A percentile compares a stretch with the other conserved stretches of the same genome.
phyloP scores from a whole-genome alignment of 2,113 vertebrate species.

The Thunnus thynnus region DNA sequence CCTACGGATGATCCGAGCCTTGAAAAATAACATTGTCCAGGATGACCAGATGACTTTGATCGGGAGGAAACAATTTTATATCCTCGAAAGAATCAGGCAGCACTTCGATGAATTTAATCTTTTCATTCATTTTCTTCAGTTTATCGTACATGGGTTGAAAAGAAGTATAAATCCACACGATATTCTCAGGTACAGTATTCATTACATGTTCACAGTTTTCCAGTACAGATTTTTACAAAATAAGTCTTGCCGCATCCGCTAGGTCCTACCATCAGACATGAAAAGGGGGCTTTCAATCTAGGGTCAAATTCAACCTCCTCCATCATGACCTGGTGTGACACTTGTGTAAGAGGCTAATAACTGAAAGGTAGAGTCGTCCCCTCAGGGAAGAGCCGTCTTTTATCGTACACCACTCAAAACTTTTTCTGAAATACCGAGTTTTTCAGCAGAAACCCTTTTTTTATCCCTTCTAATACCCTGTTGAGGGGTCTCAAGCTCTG shows the following conservation, averaged over 20 bases:
- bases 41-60: not conserved
- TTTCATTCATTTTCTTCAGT: not conserved
- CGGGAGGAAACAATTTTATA: not conserved
- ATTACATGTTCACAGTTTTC: not conserved
- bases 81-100: constrained; percentile 8
- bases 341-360: too few species aligned
- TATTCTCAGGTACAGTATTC: not conserved
- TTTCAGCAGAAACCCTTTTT: too few species aligned
- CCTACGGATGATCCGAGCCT: not conserved
- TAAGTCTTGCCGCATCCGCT: not conserved
- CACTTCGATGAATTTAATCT: not conserved
- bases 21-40: constrained; percentile 21
- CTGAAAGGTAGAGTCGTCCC: too few species aligned
- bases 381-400: too few species aligned
- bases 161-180: constrained; percentile 6
- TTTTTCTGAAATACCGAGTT: too few species aligned
- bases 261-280: not conserved
- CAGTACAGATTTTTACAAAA: constrained; percentile 1
- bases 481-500: too few species aligned
- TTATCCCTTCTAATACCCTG: too few species aligned
- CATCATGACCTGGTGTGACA: too few species aligned
- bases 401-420: too few species aligned
- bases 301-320: too few species aligned
- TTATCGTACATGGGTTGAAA: not conserved
- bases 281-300: not conserved